phyloP scores from a whole-genome alignment of 2,888 invertebrate genomes.

The Thereva unica region DNA sequence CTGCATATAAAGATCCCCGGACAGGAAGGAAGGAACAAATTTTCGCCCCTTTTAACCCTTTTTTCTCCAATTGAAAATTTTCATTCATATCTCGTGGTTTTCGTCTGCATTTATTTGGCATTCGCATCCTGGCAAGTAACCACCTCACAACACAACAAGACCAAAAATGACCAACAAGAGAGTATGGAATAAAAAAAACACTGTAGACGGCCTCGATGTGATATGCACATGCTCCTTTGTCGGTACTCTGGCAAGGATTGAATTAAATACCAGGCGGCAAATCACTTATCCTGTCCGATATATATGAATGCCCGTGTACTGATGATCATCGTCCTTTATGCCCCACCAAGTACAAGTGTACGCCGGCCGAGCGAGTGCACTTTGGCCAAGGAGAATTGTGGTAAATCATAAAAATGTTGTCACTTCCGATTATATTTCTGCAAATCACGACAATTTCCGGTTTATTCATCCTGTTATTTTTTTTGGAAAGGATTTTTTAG shows the following conservation, averaged over 20 bases:
- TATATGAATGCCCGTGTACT: no score
- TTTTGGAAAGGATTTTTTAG: neutral
- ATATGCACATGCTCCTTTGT: constrained; percentile 32
- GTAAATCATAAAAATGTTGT: constrained; percentile 25
- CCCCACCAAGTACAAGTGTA: no score
- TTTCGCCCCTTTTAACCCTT: constrained; percentile 6
- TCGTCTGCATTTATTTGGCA: neutral
- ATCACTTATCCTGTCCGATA: constrained; percentile 24
- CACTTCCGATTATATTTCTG: constrained; percentile 32
- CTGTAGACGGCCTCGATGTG: constrained; percentile 16
- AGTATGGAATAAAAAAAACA: constrained; percentile 13
- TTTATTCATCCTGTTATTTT: constrained; percentile 10
- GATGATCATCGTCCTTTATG: no score
- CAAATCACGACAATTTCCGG: constrained; percentile 33
- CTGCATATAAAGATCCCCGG: constrained; percentile 18
- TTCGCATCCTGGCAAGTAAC: no score
- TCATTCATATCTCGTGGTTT: neutral
- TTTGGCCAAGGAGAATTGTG: no score
- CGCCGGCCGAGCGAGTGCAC: no score
- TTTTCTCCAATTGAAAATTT: neutral
- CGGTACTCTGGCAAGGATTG: constrained; percentile 18
- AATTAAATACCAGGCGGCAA: constrained; percentile 34
- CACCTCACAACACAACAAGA: no score
- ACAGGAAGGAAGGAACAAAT: constrained; percentile 34
- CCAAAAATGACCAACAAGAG: constrained; percentile 16